A percentile compares a stretch with the other conserved stretches of the same genome.
phyloP scores from a whole-genome alignment of 2,113 vertebrate species.

The Pelvicachromis taeniatus region DNA sequence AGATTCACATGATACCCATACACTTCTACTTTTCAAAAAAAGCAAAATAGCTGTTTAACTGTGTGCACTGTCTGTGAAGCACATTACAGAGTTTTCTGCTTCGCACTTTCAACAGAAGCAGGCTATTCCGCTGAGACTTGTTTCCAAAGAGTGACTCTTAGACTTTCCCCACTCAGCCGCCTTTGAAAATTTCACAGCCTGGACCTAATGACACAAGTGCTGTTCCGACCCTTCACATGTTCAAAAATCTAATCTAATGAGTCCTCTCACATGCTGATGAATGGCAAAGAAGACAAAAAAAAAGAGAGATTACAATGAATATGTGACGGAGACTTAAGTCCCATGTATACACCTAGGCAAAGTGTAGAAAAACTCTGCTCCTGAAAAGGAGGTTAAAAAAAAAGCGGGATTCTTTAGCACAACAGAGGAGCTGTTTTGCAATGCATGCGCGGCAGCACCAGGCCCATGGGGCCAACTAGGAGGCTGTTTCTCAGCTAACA shows the following conservation, averaged over 20 bases:
- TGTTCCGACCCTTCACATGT: slow-evolving; percentile 42
- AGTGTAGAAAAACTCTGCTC: slow-evolving; percentile 66
- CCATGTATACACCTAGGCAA: slow-evolving; percentile 71
- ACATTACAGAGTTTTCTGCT: slow-evolving; percentile 51
- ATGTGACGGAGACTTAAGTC: slow-evolving; percentile 50
- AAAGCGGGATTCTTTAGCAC: slow-evolving; percentile 76
- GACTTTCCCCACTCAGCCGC: slow-evolving; percentile 33
- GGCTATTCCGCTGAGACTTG: slow-evolving; percentile 57
- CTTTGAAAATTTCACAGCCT: slow-evolving; percentile 64
- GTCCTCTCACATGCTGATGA: slow-evolving; percentile 37
- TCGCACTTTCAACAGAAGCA: slow-evolving; percentile 41
- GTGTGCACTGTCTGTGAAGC: slow-evolving; percentile 35
- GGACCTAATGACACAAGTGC: slow-evolving; percentile 62
- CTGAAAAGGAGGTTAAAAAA: slow-evolving; percentile 62
- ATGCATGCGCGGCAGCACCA: slow-evolving; percentile 75
- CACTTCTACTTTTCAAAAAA: slow-evolving; percentile 32
- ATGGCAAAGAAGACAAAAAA: slow-evolving; percentile 20
- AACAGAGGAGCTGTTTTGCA: slow-evolving; percentile 83
- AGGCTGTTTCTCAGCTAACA: slow-evolving; percentile 83
- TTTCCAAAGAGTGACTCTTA: slow-evolving; percentile 65
- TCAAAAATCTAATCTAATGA: slow-evolving; percentile 53
- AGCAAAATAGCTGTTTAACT: slow-evolving; percentile 50
- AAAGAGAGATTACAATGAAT: slow-evolving; percentile 24
- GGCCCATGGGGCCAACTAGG: slow-evolving; percentile 82
- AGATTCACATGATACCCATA: slow-evolving; percentile 14